These are phyloP conservation scores for Virgularia gustaviana DNA, from an alignment of 92 coral and sea anemone genomes.

Conservation along the genomic window DNA sequence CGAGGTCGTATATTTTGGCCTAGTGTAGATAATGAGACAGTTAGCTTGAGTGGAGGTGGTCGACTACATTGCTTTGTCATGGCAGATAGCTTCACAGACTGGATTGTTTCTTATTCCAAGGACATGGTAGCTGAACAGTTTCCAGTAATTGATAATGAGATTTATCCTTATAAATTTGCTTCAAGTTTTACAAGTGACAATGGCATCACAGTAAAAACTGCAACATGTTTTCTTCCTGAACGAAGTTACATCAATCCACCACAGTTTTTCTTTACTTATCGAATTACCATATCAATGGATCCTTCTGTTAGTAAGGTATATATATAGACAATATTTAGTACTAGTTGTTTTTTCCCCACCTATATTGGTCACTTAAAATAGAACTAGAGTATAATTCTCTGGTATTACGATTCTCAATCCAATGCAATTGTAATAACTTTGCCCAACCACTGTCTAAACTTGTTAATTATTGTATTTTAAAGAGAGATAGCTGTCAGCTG, in stretches of 20 bases:
- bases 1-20: constrained; percentile 93
- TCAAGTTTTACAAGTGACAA: constrained; percentile 51
- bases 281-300: constrained; percentile 93
- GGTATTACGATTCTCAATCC: no score
- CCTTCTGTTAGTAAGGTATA: constrained; percentile 62
- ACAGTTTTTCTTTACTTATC: constrained; percentile 84
- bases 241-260: constrained; percentile 91
- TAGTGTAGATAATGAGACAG: constrained; percentile 59
- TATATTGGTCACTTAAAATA: no score
- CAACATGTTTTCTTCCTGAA: constrained; percentile 90
- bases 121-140: constrained; percentile 61
- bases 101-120: constrained; percentile 77
- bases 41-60: constrained; percentile 30
- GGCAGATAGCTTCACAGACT: constrained; percentile 65
- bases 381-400: no score
- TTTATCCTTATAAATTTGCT: constrained; percentile 73
- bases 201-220: constrained; percentile 73
- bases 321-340: constrained; percentile 10
- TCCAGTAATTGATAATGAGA: constrained; percentile 74
- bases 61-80: constrained; percentile 78
- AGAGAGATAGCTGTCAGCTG: constrained; percentile 72
- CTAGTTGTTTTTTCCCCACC: not conserved
- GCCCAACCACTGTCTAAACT: no score
- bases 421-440: no score
- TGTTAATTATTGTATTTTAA: no score